Conservation (phyloP, 1,140 invertebrate species). For the Rhyzopertha dominica region DNA sequence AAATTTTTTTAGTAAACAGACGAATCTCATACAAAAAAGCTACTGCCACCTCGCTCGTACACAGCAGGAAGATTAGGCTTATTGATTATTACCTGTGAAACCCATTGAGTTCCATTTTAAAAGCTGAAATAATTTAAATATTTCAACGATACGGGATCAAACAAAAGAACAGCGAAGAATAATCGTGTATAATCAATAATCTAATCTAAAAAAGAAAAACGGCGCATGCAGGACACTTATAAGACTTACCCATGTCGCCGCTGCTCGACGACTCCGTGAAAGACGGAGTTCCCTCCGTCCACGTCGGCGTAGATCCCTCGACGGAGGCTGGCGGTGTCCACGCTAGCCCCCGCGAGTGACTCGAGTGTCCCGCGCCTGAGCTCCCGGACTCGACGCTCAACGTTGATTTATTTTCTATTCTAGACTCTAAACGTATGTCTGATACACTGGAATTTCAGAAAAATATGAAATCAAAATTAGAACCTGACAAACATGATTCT, state of each 20-base stretch:
- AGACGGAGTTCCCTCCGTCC: conserved; percentile 96
- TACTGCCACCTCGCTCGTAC: too few species aligned
- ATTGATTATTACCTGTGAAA: conserved; percentile 26
- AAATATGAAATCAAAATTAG: background rate
- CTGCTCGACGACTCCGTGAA: conserved; percentile 95
- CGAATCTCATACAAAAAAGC: too few species aligned
- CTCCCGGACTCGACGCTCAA: conserved; percentile 61
- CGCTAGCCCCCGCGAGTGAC: conserved; percentile 56
- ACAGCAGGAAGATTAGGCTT: conserved; percentile 23
- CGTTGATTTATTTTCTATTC: conserved; percentile 62
- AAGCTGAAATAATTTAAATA: conserved; percentile 12
- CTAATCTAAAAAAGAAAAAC: conserved; percentile 24
- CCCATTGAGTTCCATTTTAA: too few species aligned
- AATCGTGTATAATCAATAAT: conserved; percentile 31
- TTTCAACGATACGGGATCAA: conserved; percentile 20
- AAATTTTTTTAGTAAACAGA: too few species aligned
- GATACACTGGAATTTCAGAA: conserved; percentile 46
- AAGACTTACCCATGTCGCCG: conserved; percentile 73
- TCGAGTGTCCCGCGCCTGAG: conserved; percentile 40
- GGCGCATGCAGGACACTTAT: conserved; percentile 2
- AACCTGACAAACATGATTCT: too few species aligned
- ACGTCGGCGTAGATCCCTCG: conserved; percentile 92
- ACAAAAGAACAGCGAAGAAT: conserved; percentile 15
- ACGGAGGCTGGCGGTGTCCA: conserved; percentile 86
- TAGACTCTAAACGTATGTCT: conserved; percentile 54